A percentile compares a stretch with the other conserved stretches of the same genome.
These are phyloP conservation scores for Melieria picta DNA, from an alignment of 2,888 invertebrate species.

Conservation along the genomic window DNA sequence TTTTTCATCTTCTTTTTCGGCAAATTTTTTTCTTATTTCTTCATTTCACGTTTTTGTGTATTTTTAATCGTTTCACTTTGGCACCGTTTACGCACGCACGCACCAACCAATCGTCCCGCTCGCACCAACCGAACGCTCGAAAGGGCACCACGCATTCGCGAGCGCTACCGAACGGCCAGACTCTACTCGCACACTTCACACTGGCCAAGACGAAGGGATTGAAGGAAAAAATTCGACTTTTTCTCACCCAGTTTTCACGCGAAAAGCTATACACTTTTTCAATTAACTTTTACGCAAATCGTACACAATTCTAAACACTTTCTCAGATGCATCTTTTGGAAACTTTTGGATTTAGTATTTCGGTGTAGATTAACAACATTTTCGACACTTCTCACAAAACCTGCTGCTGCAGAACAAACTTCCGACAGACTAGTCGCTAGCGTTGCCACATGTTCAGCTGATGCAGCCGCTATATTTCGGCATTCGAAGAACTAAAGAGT, in stretches of 20 bases:
- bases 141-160: conserved; percentile 2
- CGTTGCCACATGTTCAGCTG: too few relatives aligned
- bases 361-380: neutral
- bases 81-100: conserved; percentile 27
- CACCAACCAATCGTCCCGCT: conserved; percentile 26
- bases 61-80: conserved; percentile 35
- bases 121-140: conserved; percentile 28
- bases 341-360: neutral
- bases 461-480: too few relatives aligned
- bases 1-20: conserved; percentile 30
- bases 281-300: neutral
- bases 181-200: neutral
- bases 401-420: too few relatives aligned
- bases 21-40: conserved; percentile 23
- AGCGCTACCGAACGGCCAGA: conserved; percentile 22
- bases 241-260: neutral
- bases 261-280: conserved; percentile 7
- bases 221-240: neutral
- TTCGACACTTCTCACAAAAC: neutral
- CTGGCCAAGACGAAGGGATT: neutral
- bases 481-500: too few relatives aligned
- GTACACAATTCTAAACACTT: neutral
- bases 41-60: conserved; percentile 35
- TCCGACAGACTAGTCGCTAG: too few relatives aligned
- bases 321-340: neutral